phyloP scores from a whole-genome alignment of 2,797 vertebrate genomes.

The Poliocrania exsul region DNA sequence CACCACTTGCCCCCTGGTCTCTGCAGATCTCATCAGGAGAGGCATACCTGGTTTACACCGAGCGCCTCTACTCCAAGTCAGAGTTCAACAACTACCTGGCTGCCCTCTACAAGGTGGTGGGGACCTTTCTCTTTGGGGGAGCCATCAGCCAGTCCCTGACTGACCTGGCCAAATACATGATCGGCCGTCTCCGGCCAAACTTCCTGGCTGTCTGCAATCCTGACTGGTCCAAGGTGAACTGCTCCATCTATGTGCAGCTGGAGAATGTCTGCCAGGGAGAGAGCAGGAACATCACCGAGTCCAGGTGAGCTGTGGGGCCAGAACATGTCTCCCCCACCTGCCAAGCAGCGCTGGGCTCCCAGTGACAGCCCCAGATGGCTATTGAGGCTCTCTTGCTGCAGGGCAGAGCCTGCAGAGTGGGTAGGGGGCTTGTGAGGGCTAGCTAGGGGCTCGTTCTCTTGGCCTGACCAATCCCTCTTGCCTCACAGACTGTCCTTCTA shows the following conservation, averaged over 20 bases:
- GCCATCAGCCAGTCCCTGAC: conserved; percentile 93
- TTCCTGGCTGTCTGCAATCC: conserved; percentile 89
- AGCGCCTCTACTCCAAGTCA: conserved; percentile 88
- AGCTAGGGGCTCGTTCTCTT: rapidly evolving
- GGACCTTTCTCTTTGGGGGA: conserved; percentile 90
- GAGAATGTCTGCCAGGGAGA: conserved; percentile 86
- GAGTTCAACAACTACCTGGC: conserved; percentile 92
- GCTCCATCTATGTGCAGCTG: conserved; percentile 75
- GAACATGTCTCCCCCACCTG: rapidly evolving
- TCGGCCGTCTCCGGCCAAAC: conserved; percentile 90
- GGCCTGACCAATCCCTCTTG: not conserved
- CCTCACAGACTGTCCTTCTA: conserved; percentile 79
- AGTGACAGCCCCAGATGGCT: not conserved
- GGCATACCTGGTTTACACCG: conserved; percentile 89
- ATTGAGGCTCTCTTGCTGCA: not conserved
- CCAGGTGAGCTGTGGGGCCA: conserved; percentile 78
- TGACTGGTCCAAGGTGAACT: conserved; percentile 83
- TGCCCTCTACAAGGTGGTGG: conserved; percentile 93
- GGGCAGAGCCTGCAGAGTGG: not conserved
- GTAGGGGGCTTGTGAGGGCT: not conserved
- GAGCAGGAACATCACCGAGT: conserved; percentile 83
- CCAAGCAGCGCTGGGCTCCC: not conserved
- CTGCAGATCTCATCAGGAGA: conserved; percentile 75
- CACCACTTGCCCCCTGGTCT: not conserved
- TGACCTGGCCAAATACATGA: conserved; percentile 93